These are phyloP conservation scores for Antedon mediterranea DNA, from an alignment of 53 echinoderm and acorn worm genomes.

Conservation along the genomic window DNA sequence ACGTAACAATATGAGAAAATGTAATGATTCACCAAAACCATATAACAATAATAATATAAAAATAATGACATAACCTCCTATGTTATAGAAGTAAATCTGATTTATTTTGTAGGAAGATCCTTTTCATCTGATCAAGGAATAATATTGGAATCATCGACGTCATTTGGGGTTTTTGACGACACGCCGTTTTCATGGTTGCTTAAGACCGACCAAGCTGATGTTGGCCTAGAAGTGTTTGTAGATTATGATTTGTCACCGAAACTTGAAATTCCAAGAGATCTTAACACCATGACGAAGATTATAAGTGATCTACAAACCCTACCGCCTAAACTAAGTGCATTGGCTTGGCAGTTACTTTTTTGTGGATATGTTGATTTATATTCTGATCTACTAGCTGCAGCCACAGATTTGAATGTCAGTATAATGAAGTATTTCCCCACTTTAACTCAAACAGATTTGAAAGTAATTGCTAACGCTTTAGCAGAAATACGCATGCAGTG, in stretches of 20 bases:
- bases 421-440: background rate
- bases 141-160: background rate
- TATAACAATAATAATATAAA: background rate
- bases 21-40: background rate
- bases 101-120: background rate
- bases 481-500: background rate
- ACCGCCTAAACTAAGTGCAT: background rate
- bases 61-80: background rate
- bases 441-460: background rate
- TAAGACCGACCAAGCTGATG: background rate
- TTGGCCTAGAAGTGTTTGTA: background rate
- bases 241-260: background rate
- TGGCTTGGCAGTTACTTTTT: background rate
- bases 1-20: background rate
- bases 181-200: background rate
- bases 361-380: background rate
- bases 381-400: background rate
- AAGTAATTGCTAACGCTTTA: background rate
- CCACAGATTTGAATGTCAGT: background rate
- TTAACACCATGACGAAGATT: background rate
- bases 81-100: background rate
- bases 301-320: background rate
- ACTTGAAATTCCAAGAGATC: background rate
- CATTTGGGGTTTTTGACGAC: background rate
- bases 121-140: background rate